A percentile compares a stretch with the other conserved stretches of the same genome.
Evolutionary conservation across 2,888 invertebrate species (phyloP).

Genomic region (Eulithis testata): DNA sequence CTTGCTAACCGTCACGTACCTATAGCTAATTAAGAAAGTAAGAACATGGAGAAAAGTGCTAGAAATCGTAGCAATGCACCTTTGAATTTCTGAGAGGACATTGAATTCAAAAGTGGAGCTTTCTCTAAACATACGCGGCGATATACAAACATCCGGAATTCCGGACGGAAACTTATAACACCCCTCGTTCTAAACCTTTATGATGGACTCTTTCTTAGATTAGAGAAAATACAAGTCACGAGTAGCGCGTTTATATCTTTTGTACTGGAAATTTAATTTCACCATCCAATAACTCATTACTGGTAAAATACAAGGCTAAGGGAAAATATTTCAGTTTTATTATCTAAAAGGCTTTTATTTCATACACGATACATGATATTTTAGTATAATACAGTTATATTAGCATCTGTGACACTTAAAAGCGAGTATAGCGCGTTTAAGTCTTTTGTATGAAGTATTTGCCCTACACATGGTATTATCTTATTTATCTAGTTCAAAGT

Average conservation of each 20-base stretch:
- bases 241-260: slow-evolving; percentile 12
- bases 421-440: slow-evolving; percentile 66
- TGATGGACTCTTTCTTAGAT: too few relatives aligned
- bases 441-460: slow-evolving; percentile 70
- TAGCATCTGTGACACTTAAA: neutral
- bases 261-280: neutral
- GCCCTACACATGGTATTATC: neutral
- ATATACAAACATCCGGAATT: too few relatives aligned
- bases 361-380: neutral
- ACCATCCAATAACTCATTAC: neutral
- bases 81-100: too few relatives aligned
- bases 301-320: too few relatives aligned
- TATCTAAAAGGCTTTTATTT: neutral
- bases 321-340: neutral
- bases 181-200: too few relatives aligned
- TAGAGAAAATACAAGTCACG: neutral
- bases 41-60: too few relatives aligned
- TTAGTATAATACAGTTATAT: neutral
- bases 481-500: neutral
- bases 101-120: too few relatives aligned
- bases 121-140: too few relatives aligned
- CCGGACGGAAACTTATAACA: too few relatives aligned
- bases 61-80: too few relatives aligned
- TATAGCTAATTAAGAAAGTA: too few relatives aligned
- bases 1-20: too few relatives aligned